Evolutionary conservation across 2,113 vertebrate genomes (phyloP).

Genomic region (Cyanoliseus patagonus): DNA sequence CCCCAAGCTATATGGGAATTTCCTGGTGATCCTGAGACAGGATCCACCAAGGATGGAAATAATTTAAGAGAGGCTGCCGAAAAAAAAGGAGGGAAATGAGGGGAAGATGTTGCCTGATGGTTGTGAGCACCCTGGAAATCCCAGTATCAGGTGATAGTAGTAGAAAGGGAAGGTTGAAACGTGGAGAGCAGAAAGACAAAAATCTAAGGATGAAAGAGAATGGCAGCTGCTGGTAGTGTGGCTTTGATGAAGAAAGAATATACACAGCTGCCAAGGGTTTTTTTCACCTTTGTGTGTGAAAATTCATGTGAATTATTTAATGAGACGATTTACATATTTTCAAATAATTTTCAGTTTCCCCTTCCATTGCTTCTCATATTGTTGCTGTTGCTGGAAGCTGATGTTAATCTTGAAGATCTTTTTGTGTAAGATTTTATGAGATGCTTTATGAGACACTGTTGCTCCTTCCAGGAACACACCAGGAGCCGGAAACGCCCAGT

Average conservation of each 20-base stretch:
- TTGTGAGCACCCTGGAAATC: background rate
- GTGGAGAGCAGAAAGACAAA: background rate
- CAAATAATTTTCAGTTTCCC: slow-evolving; percentile 15
- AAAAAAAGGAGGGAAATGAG: background rate
- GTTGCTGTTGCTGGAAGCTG: background rate
- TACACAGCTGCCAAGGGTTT: background rate
- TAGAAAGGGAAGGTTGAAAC: background rate
- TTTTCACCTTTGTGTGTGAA: slow-evolving; percentile 10
- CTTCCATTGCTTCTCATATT: background rate
- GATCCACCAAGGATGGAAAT: background rate
- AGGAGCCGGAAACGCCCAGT: background rate
- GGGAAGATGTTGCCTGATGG: background rate
- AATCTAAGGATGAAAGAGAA: background rate
- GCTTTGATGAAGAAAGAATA: slow-evolving; percentile 31
- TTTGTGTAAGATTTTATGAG: background rate
- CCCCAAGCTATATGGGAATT: background rate
- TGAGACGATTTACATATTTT: slow-evolving; percentile 18
- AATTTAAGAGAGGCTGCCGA: background rate
- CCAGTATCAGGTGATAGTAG: background rate
- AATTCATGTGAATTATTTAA: slow-evolving; percentile 43
- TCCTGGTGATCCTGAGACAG: background rate
- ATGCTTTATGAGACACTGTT: background rate
- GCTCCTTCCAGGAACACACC: background rate
- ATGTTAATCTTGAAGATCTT: background rate
- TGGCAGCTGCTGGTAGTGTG: background rate